Percentiles rank a stretch among this genome's conserved stretches.
Conservation (phyloP, 2,888 invertebrate genomes). For the Frankliniella fusca region DNA sequence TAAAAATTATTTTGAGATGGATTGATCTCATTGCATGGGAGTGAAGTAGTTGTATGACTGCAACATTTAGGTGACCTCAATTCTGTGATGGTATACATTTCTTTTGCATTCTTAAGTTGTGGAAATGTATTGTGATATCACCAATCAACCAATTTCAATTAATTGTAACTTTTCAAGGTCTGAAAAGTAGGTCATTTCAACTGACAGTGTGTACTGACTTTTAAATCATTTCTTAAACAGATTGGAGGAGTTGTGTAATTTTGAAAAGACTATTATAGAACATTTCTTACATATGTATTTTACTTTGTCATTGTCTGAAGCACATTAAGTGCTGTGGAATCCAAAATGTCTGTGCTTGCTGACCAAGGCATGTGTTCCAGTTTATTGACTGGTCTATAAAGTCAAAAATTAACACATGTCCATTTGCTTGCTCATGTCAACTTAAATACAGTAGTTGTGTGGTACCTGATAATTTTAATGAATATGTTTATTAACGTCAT, state of each 20-base stretch:
- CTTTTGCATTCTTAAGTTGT: background rate
- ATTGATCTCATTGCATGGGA: background rate
- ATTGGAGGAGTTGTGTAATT: background rate
- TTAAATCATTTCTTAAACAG: background rate
- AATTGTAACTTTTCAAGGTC: background rate
- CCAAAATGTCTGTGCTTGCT: background rate
- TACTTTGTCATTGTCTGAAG: background rate
- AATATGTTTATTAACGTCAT: background rate
- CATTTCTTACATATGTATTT: background rate
- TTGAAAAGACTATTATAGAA: background rate
- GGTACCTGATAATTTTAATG: conserved; percentile 16
- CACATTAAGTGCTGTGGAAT: background rate
- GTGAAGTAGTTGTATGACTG: background rate
- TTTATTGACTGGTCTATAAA: background rate
- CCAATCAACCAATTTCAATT: background rate
- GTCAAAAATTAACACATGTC: background rate
- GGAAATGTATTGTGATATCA: conserved; percentile 13
- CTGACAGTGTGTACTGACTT: background rate
- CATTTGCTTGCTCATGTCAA: background rate
- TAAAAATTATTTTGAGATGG: background rate
- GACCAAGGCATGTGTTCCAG: background rate
- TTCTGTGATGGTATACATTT: conserved; percentile 11
- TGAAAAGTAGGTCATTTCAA: background rate
- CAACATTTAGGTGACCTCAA: background rate
- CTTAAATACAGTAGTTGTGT: background rate